Percentiles rank a stretch among this genome's conserved stretches.
phyloP scores from a whole-genome alignment of 2,113 vertebrate genomes.

The Pagrus major region DNA sequence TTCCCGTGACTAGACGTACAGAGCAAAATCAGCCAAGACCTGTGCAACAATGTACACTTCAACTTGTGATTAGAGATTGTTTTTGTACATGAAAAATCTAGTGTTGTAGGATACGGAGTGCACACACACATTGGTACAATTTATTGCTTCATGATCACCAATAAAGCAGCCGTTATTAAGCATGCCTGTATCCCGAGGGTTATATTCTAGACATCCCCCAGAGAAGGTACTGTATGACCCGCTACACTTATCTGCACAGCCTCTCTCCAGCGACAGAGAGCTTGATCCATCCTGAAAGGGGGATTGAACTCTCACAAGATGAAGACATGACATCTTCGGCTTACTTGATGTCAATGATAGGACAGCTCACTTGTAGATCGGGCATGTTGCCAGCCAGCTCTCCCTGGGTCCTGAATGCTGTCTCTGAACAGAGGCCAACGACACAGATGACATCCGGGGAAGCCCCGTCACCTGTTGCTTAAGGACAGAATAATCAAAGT shows the following conservation, averaged over 20 bases:
- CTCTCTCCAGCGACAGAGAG: constrained; percentile 69
- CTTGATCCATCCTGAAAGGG: constrained; percentile 76
- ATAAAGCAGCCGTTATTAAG: constrained; percentile 50
- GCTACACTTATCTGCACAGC: constrained; percentile 67
- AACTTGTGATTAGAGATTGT: neutral
- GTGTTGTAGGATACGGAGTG: neutral
- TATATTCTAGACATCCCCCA: constrained; percentile 58
- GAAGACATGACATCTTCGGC: constrained; percentile 82
- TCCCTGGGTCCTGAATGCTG: constrained; percentile 72
- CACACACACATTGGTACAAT: constrained; percentile 16
- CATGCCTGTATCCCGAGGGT: constrained; percentile 37
- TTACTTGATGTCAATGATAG: constrained; percentile 80
- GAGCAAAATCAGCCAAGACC: constrained; percentile 9
- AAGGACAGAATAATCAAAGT: constrained; percentile 72
- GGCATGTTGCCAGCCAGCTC: constrained; percentile 79
- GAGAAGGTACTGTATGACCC: constrained; percentile 56
- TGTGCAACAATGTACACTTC: neutral
- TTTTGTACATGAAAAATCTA: constrained; percentile 2
- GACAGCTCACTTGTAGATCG: constrained; percentile 83
- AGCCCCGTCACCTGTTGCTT: constrained; percentile 81
- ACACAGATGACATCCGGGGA: constrained; percentile 74
- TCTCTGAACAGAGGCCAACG: constrained; percentile 74
- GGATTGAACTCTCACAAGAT: constrained; percentile 80
- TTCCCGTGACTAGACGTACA: constrained; percentile 6
- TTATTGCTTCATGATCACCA: constrained; percentile 26